phyloP scores from a whole-genome alignment of 2,888 invertebrate genomes.

The Nineta flava region DNA sequence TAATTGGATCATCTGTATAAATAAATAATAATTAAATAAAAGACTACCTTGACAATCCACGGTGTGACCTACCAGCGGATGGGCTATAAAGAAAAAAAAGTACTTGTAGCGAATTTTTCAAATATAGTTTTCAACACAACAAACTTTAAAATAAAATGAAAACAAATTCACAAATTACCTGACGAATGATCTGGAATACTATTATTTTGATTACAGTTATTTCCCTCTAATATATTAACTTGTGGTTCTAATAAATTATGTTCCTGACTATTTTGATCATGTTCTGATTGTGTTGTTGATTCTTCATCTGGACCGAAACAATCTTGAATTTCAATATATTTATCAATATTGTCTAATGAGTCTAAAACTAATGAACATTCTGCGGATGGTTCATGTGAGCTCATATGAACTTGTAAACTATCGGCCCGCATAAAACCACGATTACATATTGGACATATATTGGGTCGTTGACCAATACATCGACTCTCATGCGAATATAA shows the following conservation, averaged over 20 bases:
- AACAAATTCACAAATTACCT: too few species aligned
- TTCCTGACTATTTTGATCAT: background rate
- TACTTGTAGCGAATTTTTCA: too few species aligned
- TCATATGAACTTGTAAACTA: constrained; percentile 6
- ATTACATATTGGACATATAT: constrained; percentile 6
- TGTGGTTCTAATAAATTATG: constrained; percentile 4
- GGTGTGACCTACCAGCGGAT: too few species aligned
- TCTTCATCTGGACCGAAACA: background rate
- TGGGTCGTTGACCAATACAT: constrained; percentile 2
- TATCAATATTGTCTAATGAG: constrained; percentile 6
- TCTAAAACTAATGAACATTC: constrained; percentile 4
- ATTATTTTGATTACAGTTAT: background rate
- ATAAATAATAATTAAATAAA: too few species aligned
- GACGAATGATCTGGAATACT: too few species aligned
- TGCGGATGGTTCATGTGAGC: background rate
- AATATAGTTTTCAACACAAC: too few species aligned
- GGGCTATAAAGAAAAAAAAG: too few species aligned
- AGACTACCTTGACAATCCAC: too few species aligned
- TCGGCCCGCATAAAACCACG: constrained; percentile 5
- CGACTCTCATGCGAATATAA: constrained; percentile 4
- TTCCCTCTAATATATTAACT: background rate
- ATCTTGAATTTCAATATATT: constrained; percentile 5
- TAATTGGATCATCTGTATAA: too few species aligned
- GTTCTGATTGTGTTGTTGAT: too few species aligned
- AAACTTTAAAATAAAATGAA: too few species aligned